These are phyloP conservation scores for Etheostoma nigrum DNA, from an alignment of 2,797 vertebrate species.

Conservation along the genomic window DNA sequence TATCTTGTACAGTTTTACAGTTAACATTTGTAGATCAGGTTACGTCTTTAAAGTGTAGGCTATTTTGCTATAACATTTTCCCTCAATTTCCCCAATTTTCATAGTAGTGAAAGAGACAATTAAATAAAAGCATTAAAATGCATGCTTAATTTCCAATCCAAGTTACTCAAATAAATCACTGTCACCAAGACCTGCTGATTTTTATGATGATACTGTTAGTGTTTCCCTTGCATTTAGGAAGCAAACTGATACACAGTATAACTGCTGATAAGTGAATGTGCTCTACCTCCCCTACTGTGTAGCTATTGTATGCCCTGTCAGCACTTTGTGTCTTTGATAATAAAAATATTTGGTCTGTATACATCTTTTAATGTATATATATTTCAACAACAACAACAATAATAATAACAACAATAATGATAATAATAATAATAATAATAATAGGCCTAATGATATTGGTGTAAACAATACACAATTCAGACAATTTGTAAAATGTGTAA, in stretches of 20 bases:
- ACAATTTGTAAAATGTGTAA: background rate
- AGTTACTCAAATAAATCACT: too few relatives aligned
- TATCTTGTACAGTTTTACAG: background rate
- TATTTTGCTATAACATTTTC: too few relatives aligned
- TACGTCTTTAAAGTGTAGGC: too few relatives aligned
- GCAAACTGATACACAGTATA: background rate
- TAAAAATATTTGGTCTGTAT: background rate
- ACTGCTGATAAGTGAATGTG: background rate
- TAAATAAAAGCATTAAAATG: too few relatives aligned
- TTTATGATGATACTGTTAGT: background rate
- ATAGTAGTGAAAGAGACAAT: too few relatives aligned
- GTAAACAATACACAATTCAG: background rate
- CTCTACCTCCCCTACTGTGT: background rate
- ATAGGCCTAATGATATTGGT: too few relatives aligned
- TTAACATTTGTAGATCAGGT: background rate
- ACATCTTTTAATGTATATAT: too few relatives aligned
- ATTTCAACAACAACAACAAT: too few relatives aligned
- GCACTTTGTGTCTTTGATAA: background rate
- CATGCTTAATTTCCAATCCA: too few relatives aligned
- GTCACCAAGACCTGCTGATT: background rate
- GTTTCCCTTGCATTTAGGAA: background rate
- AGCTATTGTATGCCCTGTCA: background rate
- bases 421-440: too few relatives aligned
- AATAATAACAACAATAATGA: too few relatives aligned
- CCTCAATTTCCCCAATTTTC: too few relatives aligned